Percentiles rank a stretch among this genome's conserved stretches.
Evolutionary conservation across 2,113 vertebrate genomes (phyloP).

Genomic region (Pan troglodytes): NHGRI_mPanTro3-v2.1_pri NC_072398.2:44937001-44937500

Average conservation of each 20-base stretch:
- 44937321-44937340: neutral
- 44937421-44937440: neutral
- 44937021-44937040: neutral
- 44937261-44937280: neutral
- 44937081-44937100: neutral
- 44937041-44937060: neutral
- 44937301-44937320: neutral
- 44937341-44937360: fast-evolving
- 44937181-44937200: neutral
- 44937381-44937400: neutral
- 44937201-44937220: neutral
- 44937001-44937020: neutral
- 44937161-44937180: neutral
- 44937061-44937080: neutral
- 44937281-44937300: neutral
- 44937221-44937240: neutral
- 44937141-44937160: neutral
- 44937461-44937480: neutral
- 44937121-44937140: neutral
- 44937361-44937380: neutral
- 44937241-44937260: neutral
- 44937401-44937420: neutral
- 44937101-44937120: neutral
- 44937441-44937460: neutral
- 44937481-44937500: neutral